Conservation (phyloP, 2,797 vertebrate genomes). For the Bucorvus abyssinicus region DNA sequence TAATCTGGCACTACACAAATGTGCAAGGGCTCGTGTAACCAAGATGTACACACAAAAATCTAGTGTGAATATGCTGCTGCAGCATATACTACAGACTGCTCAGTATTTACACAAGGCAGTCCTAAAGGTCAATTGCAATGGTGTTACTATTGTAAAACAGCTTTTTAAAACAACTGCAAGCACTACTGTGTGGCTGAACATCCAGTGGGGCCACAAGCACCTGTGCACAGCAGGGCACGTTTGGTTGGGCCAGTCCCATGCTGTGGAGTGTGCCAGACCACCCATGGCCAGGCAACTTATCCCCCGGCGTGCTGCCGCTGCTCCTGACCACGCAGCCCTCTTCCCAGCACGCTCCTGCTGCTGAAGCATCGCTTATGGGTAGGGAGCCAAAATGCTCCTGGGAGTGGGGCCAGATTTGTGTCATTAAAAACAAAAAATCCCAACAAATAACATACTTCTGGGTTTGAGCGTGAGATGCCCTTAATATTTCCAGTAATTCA, state of each 20-base stretch:
- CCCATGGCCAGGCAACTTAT: fast-evolving
- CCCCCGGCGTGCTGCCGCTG: fast-evolving
- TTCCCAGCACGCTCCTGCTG: background rate
- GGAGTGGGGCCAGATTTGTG: slow-evolving; percentile 24
- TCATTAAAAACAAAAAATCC: slow-evolving; percentile 21
- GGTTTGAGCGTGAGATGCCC: background rate
- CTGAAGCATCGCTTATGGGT: fast-evolving
- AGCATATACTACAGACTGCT: background rate
- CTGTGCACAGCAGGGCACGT: background rate
- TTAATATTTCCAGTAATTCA: slow-evolving; percentile 44
- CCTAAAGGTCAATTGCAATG: background rate
- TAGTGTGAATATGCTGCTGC: background rate
- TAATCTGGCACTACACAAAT: background rate
- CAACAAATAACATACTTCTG: slow-evolving; percentile 1
- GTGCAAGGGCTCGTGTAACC: fast-evolving
- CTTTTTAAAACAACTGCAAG: background rate
- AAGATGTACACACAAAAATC: background rate
- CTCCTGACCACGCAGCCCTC: background rate
- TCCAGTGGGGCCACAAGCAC: background rate
- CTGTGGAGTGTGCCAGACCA: background rate
- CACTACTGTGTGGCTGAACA: background rate
- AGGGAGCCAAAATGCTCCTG: background rate
- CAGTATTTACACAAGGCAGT: background rate
- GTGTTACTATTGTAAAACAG: background rate
- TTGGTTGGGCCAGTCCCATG: fast-evolving